Base-by-base conservation (phyloP, 2,113 vertebrate genomes). In the Dipodomys ordii region DNA sequence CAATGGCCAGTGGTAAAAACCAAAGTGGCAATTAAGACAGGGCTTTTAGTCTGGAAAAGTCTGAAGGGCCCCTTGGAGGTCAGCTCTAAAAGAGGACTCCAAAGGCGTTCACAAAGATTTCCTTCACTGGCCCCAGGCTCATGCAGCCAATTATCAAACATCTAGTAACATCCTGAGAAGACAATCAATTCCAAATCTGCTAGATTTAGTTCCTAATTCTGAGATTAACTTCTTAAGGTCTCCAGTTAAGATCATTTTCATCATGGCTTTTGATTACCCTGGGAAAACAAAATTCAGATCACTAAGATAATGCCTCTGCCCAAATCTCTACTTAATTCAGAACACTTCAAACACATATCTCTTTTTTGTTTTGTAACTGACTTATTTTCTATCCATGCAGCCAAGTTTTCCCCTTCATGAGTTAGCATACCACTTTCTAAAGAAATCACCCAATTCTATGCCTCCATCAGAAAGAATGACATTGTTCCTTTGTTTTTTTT, bases 211-310 rank as follows among this genome's bases (percentile, higher is more conserved):
- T 57, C 15, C 7, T 71, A 67, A 74, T 15, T 49, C 67, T 76
- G 7, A 87, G n/a, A 72, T 64, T 62, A 89, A 25, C 23, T 71
- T 85, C 35, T 44, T 87, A 25, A 83, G 11, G 19, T n/a, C 46
- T 73, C 32, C 13, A 79, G 44, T 62, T 77, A 85, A 76, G 39
- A 78, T 19, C 27, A 28, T 80, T 74, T 83, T 84, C n/a, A 46
- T 72, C 62, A 80, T 69, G 19, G 18, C 18, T 73, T 44, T 73
- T 90, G 18, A 62, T 8, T 88, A 28, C n/a, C 60, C 15, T 80
- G 60, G 13, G n/a, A 83, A 95, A 91, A 28, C 25, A 53, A 83
- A 91, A 93, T 83, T 80, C 46, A 74, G 3, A 69, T 76, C 22
- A 49, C 30, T 93, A 30, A 84, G 60, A 84, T 79, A 78, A 39